phyloP scores from a whole-genome alignment of 2,113 vertebrate genomes.

The Macroglossus sobrinus region DNA sequence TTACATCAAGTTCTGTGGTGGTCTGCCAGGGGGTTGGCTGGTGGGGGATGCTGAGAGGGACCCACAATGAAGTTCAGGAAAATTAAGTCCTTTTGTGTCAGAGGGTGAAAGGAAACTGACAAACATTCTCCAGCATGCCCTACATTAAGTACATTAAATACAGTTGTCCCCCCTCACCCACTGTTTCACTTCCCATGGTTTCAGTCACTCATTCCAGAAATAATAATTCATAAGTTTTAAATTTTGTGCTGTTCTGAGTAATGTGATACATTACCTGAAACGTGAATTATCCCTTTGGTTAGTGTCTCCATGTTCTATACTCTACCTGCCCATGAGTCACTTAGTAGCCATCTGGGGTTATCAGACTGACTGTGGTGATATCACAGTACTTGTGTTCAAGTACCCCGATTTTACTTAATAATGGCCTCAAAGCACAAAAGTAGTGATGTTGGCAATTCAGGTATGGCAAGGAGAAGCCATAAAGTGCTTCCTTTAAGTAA shows the following conservation, averaged over 20 bases:
- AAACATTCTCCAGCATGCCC: neutral
- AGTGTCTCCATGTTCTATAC: neutral
- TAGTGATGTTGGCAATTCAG: neutral
- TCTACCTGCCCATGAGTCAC: no score
- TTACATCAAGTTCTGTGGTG: neutral
- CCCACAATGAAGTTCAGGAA: neutral
- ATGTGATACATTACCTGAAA: neutral
- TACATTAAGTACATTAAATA: neutral
- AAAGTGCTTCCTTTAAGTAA: neutral
- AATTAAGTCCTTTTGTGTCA: neutral
- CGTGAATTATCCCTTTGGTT: neutral
- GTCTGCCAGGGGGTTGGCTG: no score
- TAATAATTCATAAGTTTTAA: neutral
- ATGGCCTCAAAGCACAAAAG: neutral
- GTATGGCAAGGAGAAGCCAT: neutral
- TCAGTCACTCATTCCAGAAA: neutral
- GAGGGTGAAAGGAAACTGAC: neutral
- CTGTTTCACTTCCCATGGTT: neutral
- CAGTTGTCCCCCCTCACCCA: neutral
- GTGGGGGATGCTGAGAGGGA: neutral
- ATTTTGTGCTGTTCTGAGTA: neutral
- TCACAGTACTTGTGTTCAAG: neutral
- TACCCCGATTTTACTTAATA: neutral
- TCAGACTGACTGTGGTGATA: neutral
- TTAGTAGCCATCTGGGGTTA: neutral